Conservation (phyloP, 2,888 invertebrate species). For the Acrobasis consociella region DNA sequence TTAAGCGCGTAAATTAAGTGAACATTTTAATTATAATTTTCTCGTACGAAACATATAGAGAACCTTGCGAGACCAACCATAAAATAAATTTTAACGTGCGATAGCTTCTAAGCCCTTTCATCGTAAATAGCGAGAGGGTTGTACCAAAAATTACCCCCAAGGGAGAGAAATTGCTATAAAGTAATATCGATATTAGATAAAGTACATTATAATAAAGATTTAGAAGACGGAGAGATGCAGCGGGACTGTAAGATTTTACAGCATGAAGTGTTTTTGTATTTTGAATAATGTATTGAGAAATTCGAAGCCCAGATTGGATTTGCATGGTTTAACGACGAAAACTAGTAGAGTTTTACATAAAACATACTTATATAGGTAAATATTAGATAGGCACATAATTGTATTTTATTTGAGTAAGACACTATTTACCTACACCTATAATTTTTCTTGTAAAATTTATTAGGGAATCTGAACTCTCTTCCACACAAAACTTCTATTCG, state of each 20-base stretch:
- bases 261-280: not conserved
- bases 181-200: conserved; percentile 53
- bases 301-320: not conserved
- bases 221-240: conserved; percentile 51
- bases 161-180: conserved; percentile 55
- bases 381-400: too few species aligned
- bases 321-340: too few species aligned
- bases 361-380: too few species aligned
- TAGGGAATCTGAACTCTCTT: too few species aligned
- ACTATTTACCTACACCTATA: too few species aligned
- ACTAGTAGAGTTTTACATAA: too few species aligned
- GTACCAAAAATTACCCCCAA: conserved; percentile 61
- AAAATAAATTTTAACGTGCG: conserved; percentile 62
- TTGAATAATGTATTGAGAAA: not conserved
- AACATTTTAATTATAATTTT: conserved; percentile 14
- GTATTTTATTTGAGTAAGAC: too few species aligned
- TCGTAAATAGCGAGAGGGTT: conserved; percentile 63
- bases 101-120: conserved; percentile 63
- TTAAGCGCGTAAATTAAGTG: conserved; percentile 5
- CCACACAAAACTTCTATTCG: too few species aligned
- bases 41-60: conserved; percentile 26
- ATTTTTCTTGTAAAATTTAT: too few species aligned
- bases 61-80: conserved; percentile 31
- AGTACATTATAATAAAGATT: conserved; percentile 62
- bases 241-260: conserved; percentile 32